phyloP scores from a whole-genome alignment of 2,797 vertebrate species.

The Poecilia picta region DNA sequence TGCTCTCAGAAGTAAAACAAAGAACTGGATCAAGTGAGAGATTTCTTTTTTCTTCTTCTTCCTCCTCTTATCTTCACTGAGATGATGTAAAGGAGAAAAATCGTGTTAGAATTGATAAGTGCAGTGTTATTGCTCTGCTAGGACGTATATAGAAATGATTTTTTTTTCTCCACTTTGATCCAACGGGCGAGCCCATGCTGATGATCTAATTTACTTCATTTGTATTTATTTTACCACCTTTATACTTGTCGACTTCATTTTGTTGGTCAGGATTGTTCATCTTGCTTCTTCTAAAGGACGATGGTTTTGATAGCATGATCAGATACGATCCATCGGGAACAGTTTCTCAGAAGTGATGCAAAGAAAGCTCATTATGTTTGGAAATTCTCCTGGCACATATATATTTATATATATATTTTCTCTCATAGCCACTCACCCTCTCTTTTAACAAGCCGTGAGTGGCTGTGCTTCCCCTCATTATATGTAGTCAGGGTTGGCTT shows the following conservation, averaged over 20 bases:
- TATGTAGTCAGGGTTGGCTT: conserved; percentile 65
- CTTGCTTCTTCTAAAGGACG: conserved; percentile 35
- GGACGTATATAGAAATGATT: conserved; percentile 53
- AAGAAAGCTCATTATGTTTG: not conserved
- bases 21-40: conserved; percentile 56
- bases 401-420: conserved; percentile 42
- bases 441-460: conserved; percentile 47
- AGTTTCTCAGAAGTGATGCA: conserved; percentile 8
- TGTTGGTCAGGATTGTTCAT: conserved; percentile 40
- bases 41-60: conserved; percentile 40
- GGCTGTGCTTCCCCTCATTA: conserved; percentile 53
- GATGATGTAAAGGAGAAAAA: conserved; percentile 56
- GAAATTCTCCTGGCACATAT: conserved; percentile 56
- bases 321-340: conserved; percentile 26
- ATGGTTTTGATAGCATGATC: conserved; percentile 25
- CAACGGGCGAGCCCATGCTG: conserved; percentile 57
- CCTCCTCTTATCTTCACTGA: conserved; percentile 48
- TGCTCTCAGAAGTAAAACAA: conserved; percentile 50
- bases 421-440: conserved; percentile 40
- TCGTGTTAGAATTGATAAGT: conserved; percentile 54
- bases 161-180: conserved; percentile 65
- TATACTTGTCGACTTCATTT: conserved; percentile 36
- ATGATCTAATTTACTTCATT: conserved; percentile 60
- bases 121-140: conserved; percentile 56
- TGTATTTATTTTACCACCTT: conserved; percentile 74